These are phyloP conservation scores for Tichodroma muraria DNA, from an alignment of 2,113 vertebrate species.

Conservation along the genomic window DNA sequence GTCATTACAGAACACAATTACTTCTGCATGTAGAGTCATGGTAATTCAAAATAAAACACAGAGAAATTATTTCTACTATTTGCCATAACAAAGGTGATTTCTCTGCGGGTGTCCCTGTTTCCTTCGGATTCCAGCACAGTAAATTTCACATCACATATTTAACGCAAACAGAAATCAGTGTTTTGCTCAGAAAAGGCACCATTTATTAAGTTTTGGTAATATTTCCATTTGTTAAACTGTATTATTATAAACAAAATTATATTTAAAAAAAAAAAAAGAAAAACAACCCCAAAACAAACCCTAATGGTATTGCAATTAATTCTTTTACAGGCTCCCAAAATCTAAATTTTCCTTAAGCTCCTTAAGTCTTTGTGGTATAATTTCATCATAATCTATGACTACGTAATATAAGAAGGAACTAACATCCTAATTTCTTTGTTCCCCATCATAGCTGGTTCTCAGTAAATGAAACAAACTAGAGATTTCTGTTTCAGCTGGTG, in stretches of 20 bases:
- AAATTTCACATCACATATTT: constrained; percentile 18
- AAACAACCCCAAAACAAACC: not conserved
- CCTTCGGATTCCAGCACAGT: constrained; percentile 6
- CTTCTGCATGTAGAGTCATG: constrained; percentile 14
- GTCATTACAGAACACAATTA: constrained; percentile 10
- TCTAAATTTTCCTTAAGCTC: not conserved
- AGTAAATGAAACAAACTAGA: not conserved
- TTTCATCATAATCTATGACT: not conserved
- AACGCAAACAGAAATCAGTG: not conserved
- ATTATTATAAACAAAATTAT: not conserved
- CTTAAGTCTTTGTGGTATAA: not conserved
- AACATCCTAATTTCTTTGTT: not conserved
- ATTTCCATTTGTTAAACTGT: not conserved
- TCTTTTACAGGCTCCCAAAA: not conserved
- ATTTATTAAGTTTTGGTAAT: not conserved
- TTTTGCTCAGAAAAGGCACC: not conserved
- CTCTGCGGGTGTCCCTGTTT: not conserved
- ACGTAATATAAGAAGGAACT: not conserved
- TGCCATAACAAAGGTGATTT: constrained; percentile 3
- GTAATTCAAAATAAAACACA: constrained; percentile 15
- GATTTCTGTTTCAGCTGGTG: not conserved
- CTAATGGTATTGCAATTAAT: not conserved
- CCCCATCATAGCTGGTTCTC: not conserved
- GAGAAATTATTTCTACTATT: constrained; percentile 21
- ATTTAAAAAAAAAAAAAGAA: not conserved